Base-by-base conservation (phyloP, 2,113 vertebrate species). In the Amphilophus citrinellus region DNA sequence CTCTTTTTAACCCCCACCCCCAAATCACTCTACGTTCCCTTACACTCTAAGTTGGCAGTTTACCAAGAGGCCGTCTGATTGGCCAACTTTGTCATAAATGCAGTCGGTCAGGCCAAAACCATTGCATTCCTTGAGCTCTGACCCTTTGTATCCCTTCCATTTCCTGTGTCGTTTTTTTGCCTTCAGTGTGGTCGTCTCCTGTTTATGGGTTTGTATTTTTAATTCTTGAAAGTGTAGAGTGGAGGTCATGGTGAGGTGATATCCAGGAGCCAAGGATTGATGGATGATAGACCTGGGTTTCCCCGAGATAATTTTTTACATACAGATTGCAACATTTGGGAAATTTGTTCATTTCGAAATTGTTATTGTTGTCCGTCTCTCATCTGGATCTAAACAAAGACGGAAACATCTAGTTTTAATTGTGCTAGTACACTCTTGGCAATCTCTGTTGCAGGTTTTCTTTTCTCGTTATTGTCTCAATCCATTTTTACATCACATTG, bases 141-240 rank as follows among this genome's bases (percentile, higher is more conserved):
- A 97, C 97, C 96, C 96, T 97, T 96, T 96, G 97, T 97, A 77
- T 94, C 94, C 81, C 57, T 79, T 91, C 93, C 92, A 93, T 94
- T 97, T 97, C 97, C 96, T 96, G 84, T 75, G 24, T 37, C 87
- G 75, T 73, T 87, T 87, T 87, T 39, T 85, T 83, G 82, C 73
- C 83, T 87, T 83, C 77, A 60, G 68, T 79, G 73, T 73, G 59
- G 80, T 84, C 7, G 11, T 62, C 61, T 39, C 63, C 59, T 81
- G 65, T 86, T n/a, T 87, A 32, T 91, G 73, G 75, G 79, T 75
- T 68, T 66, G 50, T 80, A 60, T 84, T 78, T 87, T 58, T 82
- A 80, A 79, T 80, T 68, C 30, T 14, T 57, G 22, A 47, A n/a
- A 65, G 75, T 77, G 27, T n/a, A 53, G 22, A 1, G 13, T 17